Evolutionary conservation across 2,797 vertebrate species (phyloP), one percentile per base, ranked within the genome.

Genomic region (Carapus acus): DNA sequence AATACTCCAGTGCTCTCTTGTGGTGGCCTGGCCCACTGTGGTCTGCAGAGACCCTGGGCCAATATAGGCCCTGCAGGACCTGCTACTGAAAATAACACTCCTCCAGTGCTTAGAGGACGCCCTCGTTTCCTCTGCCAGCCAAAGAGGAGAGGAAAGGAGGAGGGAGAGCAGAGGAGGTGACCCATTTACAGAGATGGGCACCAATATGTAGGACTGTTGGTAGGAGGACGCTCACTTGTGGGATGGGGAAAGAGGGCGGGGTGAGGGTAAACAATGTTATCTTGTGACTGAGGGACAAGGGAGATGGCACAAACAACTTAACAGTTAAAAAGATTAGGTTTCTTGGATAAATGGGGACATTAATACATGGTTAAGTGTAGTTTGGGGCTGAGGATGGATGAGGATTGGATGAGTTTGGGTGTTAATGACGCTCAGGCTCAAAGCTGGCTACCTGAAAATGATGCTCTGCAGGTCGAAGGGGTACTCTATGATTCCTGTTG

Each of bases 381-480:
- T n/a, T 67, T 36, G 7, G 33, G 20, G 7, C n/a, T 62, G 47
- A 45, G 18, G 49, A 62, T 19, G 55, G 54, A 54, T 65, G 56
- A 43, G 73, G 34, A 62, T n/a, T 7, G 43, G 33, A 69, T 74
- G 62, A 44, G 20, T 46, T 15, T 57, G 23, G 52, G 51, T n/a
- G 24, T 67, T 69, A 57, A 71, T 67, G 53, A 64, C 37, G 43
- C 66, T n/a, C 62, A 1, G 31, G 59, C 46, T 62, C 29, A 50
- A 68, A 29, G 68, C 9, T 48, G 43, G 24, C 80, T 90, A 91
- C 90, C 90, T 90, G 90, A 91, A 91, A 80, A 91, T 91, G 87
- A 91, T 91, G 88, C 89, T 91, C 60, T 89, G 88, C 83, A 91
- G 85, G 88, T 91, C 90, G 78, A 91, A 91, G 11, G 90, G 90